These are phyloP conservation scores for Colletes gigas DNA, from an alignment of 1,140 invertebrate species.

Conservation along the genomic window DNA sequence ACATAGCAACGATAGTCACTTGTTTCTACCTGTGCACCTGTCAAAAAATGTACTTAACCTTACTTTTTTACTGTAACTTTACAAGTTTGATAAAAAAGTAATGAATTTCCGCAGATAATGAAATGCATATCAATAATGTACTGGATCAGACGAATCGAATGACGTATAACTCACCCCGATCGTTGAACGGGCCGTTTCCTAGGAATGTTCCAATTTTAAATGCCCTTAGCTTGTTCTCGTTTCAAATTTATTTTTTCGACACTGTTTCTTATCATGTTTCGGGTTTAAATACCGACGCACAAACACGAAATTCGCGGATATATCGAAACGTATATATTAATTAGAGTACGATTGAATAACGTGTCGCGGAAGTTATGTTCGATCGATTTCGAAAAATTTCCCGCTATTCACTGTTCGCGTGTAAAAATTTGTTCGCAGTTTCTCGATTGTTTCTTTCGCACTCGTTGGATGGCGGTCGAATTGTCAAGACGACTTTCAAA, in stretches of 20 bases:
- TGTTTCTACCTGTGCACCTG: too few species aligned
- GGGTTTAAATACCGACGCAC: not conserved
- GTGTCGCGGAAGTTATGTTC: slow-evolving; percentile 7
- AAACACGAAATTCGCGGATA: not conserved
- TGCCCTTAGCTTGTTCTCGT: not conserved
- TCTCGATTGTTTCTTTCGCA: not conserved
- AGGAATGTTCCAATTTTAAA: too few species aligned
- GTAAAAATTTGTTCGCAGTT: not conserved
- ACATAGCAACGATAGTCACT: too few species aligned
- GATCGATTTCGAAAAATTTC: not conserved
- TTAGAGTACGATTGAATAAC: not conserved
- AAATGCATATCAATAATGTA: too few species aligned
- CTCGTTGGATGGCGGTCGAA: not conserved
- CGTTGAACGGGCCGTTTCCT: too few species aligned
- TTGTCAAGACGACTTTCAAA: not conserved
- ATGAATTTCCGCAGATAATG: too few species aligned
- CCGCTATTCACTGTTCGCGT: not conserved
- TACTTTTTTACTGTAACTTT: too few species aligned
- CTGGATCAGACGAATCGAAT: too few species aligned
- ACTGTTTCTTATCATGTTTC: not conserved
- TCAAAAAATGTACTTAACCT: too few species aligned
- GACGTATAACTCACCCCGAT: too few species aligned
- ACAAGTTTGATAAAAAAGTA: too few species aligned
- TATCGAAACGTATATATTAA: not conserved
- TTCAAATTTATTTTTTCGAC: slow-evolving; percentile 1